These are phyloP conservation scores for Xenus cinereus DNA, from an alignment of 2,113 vertebrate genomes.

Conservation along the genomic window DNA sequence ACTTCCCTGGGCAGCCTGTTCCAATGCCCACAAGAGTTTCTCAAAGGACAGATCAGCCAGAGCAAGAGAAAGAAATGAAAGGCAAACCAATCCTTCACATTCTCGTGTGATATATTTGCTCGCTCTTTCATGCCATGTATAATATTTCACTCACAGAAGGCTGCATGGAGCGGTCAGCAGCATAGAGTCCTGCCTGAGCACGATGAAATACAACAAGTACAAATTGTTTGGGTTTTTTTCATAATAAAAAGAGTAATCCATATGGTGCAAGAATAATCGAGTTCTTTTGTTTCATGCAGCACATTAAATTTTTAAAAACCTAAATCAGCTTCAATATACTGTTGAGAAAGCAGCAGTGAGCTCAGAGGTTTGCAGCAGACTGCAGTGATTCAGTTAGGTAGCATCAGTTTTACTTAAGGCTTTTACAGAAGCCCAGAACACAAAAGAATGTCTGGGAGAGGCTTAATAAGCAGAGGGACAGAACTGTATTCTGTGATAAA, in stretches of 20 bases:
- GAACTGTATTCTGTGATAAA: constrained; percentile 46
- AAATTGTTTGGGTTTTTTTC: neutral
- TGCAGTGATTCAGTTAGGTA: neutral
- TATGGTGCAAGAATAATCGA: neutral
- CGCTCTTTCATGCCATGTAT: neutral
- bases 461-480: constrained; percentile 30
- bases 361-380: neutral
- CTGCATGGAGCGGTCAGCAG: neutral
- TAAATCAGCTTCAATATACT: neutral
- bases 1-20: neutral
- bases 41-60: neutral
- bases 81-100: neutral
- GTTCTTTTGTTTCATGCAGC: neutral
- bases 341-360: neutral
- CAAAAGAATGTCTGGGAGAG: constrained; percentile 52
- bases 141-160: neutral
- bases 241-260: neutral
- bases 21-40: neutral
- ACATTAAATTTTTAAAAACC: neutral
- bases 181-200: neutral
- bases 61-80: neutral
- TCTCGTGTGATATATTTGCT: neutral
- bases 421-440: constrained; percentile 47
- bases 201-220: neutral
- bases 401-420: neutral